Evolutionary conservation across 2,113 vertebrate genomes (phyloP).

Genomic region (Uropsilus gracilis): DNA sequence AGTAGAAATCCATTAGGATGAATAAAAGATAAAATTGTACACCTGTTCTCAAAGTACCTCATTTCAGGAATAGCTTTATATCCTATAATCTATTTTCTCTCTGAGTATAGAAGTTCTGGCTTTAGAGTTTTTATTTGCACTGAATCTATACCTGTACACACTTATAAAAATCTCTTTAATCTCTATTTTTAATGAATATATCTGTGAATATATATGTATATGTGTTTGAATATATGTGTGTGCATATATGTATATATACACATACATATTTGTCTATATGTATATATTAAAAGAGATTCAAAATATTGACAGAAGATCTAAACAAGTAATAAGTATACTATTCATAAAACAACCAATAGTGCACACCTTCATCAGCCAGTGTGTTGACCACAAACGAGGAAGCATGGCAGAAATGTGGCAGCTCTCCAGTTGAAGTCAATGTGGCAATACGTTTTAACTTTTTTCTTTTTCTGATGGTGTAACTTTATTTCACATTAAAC

Average conservation of each 20-base stretch:
- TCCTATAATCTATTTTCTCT: background rate
- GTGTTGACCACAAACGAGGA: background rate
- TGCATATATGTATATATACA: too few relatives aligned
- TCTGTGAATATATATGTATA: background rate
- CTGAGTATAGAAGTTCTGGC: background rate
- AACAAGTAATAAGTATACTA: background rate
- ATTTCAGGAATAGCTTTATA: slow-evolving; percentile 49
- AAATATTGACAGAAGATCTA: background rate
- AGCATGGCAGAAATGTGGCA: background rate
- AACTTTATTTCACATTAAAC: slow-evolving; percentile 32
- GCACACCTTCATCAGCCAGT: background rate
- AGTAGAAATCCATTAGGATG: slow-evolving; percentile 19
- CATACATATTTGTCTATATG: background rate
- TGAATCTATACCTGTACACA: too few relatives aligned
- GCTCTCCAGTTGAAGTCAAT: background rate
- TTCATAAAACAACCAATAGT: background rate
- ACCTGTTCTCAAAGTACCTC: slow-evolving; percentile 13
- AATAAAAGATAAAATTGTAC: slow-evolving; percentile 34
- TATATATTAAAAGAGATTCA: background rate
- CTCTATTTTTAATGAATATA: too few relatives aligned
- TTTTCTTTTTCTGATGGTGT: background rate
- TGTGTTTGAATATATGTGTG: too few relatives aligned
- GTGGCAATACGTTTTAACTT: background rate
- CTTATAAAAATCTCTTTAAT: too few relatives aligned
- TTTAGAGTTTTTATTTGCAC: background rate